Evolutionary conservation across 2,888 invertebrate species (phyloP), one percentile per base, ranked within the genome.

Genomic region (Macaria notata): DNA sequence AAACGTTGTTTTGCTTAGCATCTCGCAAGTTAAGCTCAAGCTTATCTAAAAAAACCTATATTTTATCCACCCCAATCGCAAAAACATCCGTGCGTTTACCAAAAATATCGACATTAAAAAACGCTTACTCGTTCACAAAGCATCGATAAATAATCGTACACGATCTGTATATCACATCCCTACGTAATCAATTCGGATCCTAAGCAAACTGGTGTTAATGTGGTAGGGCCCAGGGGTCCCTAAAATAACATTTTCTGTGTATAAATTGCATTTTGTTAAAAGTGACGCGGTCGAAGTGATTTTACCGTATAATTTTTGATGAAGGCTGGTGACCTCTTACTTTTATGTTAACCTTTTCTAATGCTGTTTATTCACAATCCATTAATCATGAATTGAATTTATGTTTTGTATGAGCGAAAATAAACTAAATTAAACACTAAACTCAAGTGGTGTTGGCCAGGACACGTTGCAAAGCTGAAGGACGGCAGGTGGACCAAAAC

Each of bases 151-250:
- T 58, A 31, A 45, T 38, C 19, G 42, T 58, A 49, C 31, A 58
- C 54, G 50, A 50, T 51, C 51, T 9, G 48, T 59, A 48, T 48
- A 51, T 59, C 54, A 48, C 59, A 55, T 59, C 55, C 54, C 49
- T 49, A 49, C 56, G 51, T 65, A 63, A 64, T 65, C 61, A 62
- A 68, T 68, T 68, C 61, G 31, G 61, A 54, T 56, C 63, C 64
- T 68, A 64, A 66, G 56, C 54, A 68, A 68, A 68, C 66, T 50
- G 59, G 59, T 64, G 56, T 55, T 65, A 64, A 62, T 64, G n/a
- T n/a, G 60, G 62, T 46, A 33, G 48, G 31, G 57, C 61, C 47
- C 9, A 45, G 51, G 58, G 54, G 44, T 33, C 57, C 46, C 54
- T 55, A 54, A 65, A 61, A 62, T 54, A 62, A 69, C 58, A 65